Evolutionary conservation across 2,113 vertebrate genomes (phyloP).

Genomic region (Menidia beryllina): DNA sequence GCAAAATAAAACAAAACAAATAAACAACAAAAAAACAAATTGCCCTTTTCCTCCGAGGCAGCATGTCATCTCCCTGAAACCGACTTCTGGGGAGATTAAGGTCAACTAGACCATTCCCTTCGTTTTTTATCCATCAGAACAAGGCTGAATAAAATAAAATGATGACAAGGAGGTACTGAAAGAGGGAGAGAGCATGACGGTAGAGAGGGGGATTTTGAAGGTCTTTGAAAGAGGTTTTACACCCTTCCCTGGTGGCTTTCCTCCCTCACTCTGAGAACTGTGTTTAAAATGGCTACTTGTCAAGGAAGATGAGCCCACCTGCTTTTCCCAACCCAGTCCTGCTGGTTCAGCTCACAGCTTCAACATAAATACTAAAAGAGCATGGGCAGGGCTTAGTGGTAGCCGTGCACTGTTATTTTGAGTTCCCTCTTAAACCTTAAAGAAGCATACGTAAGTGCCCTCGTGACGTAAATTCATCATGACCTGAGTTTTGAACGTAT

Average conservation of each 20-base stretch:
- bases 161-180: constrained; percentile 72
- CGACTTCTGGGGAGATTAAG: constrained; percentile 83
- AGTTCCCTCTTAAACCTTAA: constrained; percentile 13
- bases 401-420: constrained; percentile 35
- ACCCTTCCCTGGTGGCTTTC: constrained; percentile 72
- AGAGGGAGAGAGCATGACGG: constrained; percentile 42
- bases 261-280: constrained; percentile 62
- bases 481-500: neutral
- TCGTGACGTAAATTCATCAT: neutral
- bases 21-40: constrained; percentile 63
- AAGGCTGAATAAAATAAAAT: constrained; percentile 63
- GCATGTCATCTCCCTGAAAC: constrained; percentile 81
- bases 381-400: constrained; percentile 25
- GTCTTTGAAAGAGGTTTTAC: constrained; percentile 79
- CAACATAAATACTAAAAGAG: constrained; percentile 57
- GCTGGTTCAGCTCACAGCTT: constrained; percentile 59
- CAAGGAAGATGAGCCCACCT: constrained; percentile 72
- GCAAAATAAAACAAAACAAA: constrained; percentile 26
- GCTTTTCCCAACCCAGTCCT: constrained; percentile 61
- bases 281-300: constrained; percentile 79
- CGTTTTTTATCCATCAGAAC: constrained; percentile 44
- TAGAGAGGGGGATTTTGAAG: constrained; percentile 74
- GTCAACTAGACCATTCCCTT: constrained; percentile 77
- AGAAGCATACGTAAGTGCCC: constrained; percentile 19
- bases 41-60: constrained; percentile 84